These are phyloP conservation scores for Spodoptera frugiperda DNA, from an alignment of 1,140 invertebrate genomes.

Conservation along the genomic window DNA sequence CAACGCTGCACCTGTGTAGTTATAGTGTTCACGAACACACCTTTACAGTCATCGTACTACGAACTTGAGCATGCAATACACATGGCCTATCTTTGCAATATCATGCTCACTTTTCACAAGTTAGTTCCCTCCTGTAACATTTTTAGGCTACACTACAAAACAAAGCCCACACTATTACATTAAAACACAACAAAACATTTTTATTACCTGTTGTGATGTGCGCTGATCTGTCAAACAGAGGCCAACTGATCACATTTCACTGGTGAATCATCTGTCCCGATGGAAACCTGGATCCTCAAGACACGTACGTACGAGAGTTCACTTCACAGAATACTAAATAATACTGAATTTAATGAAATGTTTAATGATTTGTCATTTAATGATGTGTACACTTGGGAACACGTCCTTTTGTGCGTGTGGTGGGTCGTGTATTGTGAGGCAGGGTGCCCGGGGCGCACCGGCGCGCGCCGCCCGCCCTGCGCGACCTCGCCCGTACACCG, in stretches of 20 bases:
- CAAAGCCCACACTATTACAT: constrained; percentile 4
- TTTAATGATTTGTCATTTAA: background rate
- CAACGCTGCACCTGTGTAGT: background rate
- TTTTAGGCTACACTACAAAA: background rate
- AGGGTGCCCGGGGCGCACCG: constrained; percentile 59
- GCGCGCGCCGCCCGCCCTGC: constrained; percentile 81
- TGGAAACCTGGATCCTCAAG: background rate
- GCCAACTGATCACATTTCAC: constrained; percentile 37
- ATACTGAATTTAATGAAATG: constrained; percentile 6
- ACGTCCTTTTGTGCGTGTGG: constrained; percentile 59
- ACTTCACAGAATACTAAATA: constrained; percentile 28
- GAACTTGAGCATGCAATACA: background rate
- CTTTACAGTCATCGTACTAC: background rate
- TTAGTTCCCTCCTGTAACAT: background rate
- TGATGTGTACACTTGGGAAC: constrained; percentile 32
- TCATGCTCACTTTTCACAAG: background rate
- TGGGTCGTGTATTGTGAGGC: constrained; percentile 59
- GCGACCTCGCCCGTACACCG: constrained; percentile 66
- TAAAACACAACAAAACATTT: constrained; percentile 37
- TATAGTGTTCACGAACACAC: background rate
- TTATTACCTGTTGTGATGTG: constrained; percentile 46
- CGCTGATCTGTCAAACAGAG: constrained; percentile 29
- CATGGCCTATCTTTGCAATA: background rate
- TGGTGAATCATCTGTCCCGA: background rate
- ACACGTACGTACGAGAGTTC: constrained; percentile 6